These are phyloP conservation scores for Chrysolina haemoptera DNA, from an alignment of 2,888 invertebrate genomes.

Conservation along the genomic window DNA sequence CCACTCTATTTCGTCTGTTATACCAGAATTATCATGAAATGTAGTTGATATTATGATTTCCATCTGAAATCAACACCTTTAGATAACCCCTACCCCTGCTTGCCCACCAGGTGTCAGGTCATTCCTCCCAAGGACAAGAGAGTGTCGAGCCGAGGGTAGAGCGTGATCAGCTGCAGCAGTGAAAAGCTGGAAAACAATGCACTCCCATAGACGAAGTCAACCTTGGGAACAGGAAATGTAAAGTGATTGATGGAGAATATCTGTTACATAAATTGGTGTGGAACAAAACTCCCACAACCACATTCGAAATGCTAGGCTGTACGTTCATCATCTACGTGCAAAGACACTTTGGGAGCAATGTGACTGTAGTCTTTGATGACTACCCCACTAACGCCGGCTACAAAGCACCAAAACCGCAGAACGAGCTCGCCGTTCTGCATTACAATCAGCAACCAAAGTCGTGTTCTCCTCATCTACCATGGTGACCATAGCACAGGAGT, in stretches of 20 bases:
- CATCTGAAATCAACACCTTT: neutral
- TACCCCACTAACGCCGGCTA: no score
- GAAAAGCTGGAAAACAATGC: neutral
- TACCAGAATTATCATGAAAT: no score
- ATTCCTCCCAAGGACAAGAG: no score
- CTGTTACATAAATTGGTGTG: slow-evolving; percentile 16
- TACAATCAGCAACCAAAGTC: no score
- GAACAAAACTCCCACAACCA: slow-evolving; percentile 11
- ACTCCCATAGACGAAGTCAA: neutral
- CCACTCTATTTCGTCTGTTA: no score
- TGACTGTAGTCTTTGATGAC: no score
- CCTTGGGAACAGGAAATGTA: slow-evolving; percentile 15
- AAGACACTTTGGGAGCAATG: slow-evolving; percentile 24
- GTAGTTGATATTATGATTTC: neutral
- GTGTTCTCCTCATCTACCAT: no score
- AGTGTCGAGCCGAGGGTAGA: neutral
- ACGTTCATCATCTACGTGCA: slow-evolving; percentile 5
- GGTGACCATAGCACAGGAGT: no score
- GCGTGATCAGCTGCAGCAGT: neutral
- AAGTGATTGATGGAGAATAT: slow-evolving; percentile 11
- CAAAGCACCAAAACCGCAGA: no score
- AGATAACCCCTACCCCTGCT: neutral
- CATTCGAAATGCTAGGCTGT: neutral
- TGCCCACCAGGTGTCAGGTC: neutral
- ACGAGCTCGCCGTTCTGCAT: no score